A percentile compares a stretch with the other conserved stretches of the same genome.
These are phyloP conservation scores for Stigmatopora nigra DNA, from an alignment of 2,113 vertebrate species.

Conservation along the genomic window DNA sequence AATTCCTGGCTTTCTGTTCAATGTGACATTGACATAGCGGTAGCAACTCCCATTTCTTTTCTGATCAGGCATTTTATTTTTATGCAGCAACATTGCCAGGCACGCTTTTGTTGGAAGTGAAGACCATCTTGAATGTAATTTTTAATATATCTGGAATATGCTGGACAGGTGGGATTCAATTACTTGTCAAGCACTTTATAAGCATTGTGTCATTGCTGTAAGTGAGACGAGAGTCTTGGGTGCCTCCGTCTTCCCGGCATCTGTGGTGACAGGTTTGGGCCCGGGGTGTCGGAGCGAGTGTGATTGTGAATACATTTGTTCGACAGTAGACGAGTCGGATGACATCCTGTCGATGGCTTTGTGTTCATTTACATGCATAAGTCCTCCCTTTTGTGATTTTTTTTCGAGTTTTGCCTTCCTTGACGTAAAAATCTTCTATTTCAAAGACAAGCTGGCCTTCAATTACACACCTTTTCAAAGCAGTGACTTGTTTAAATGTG, in stretches of 20 bases:
- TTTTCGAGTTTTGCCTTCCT: constrained; percentile 5
- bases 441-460: constrained; percentile 12
- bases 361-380: constrained; percentile 39
- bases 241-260: constrained; percentile 47
- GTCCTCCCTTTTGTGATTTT: constrained; percentile 22
- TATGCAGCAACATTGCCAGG: constrained; percentile 36
- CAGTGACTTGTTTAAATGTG: background rate
- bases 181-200: constrained; percentile 37
- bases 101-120: constrained; percentile 21
- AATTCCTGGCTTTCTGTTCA: constrained; percentile 24
- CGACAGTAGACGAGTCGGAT: constrained; percentile 48
- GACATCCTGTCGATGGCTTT: constrained; percentile 27
- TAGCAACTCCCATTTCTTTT: constrained; percentile 13
- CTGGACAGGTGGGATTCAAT: constrained; percentile 4
- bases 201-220: constrained; percentile 50
- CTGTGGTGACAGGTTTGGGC: constrained; percentile 52
- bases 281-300: constrained; percentile 46
- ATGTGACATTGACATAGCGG: constrained; percentile 25
- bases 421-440: constrained; percentile 12
- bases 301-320: constrained; percentile 61
- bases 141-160: background rate
- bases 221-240: constrained; percentile 58
- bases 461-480: background rate
- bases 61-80: constrained; percentile 47
- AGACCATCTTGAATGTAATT: background rate